Evolutionary conservation across 2,888 invertebrate genomes (phyloP), one percentile per base, ranked within the genome.

Genomic region (Orthosia cruda): DNA sequence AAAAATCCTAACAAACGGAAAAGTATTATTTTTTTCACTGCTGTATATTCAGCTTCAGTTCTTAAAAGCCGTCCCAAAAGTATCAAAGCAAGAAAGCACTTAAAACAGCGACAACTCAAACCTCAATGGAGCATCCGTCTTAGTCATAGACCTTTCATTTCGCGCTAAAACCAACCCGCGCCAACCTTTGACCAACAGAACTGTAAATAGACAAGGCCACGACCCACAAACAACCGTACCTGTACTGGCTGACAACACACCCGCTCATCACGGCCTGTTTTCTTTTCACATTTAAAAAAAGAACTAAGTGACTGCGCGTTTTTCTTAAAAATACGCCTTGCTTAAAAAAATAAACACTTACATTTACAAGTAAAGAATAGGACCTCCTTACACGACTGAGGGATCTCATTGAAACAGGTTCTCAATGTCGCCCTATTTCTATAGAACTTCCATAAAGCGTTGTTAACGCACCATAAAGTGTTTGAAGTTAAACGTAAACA

Each of bases 291-390:
- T 87, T 89, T 65, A 75, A 80, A 80, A 80, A 72, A 92, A 90
- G 93, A 93, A 93, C 90, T 91, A 88, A 86, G 89, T 93, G 94
- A 95, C 93, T 92, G 84, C 77, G 93, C 94, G 84, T 87, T 93
- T 92, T 89, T 78, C 85, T 87, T 84, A 80, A 85, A 91, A 91
- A 89, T 87, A 86, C 75, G 74, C 78, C 73, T 54, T 68, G 75
- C 77, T 74, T 89, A 87, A 91, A 89, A 80, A 71, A 90, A 92
- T 90, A 91, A 91, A 92, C 89, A 91, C 89, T 92, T 85, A 76
- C 82, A 87, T 40, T 40, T 9, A 40, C 15, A 26, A 40, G 11
- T 69, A 40, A 62, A 67, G 26, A 63, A 67, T 66, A 49, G n/a
- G 18, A 26, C 55, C 78, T 80, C 55, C 50, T 57, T 58, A 78